Percentiles rank a stretch among this genome's conserved stretches.
These are phyloP conservation scores for Polypterus bichir DNA, from an alignment of 2,113 vertebrate genomes.

Conservation along the genomic window DNA sequence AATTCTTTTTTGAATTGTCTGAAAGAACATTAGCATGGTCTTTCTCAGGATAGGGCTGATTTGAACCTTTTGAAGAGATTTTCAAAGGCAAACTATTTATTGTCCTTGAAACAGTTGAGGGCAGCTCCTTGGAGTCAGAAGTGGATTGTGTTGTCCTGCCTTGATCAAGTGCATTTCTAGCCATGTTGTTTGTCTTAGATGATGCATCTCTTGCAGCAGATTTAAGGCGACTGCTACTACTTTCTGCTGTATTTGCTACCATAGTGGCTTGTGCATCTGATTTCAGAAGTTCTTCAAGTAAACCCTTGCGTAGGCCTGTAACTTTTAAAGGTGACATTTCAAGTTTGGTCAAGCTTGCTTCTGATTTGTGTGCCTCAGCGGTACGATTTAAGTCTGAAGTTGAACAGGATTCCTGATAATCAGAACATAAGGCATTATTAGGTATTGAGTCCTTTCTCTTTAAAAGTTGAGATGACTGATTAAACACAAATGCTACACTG, in stretches of 20 bases:
- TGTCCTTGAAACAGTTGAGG: not conserved
- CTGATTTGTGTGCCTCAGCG: not conserved
- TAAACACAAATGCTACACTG: not conserved
- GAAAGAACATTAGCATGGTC: not conserved
- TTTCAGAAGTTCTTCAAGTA: constrained; percentile 4
- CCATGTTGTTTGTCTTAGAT: not conserved
- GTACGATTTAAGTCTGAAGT: not conserved
- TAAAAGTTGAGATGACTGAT: not conserved
- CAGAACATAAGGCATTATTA: not conserved
- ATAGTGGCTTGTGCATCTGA: not conserved
- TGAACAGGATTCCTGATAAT: not conserved
- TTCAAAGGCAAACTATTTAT: not conserved
- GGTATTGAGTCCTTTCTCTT: not conserved
- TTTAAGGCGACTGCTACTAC: too few relatives aligned
- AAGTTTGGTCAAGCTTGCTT: constrained; percentile 1
- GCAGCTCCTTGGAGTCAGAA: not conserved
- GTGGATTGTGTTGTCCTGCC: constrained; percentile 2
- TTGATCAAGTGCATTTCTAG: not conserved
- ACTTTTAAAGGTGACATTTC: constrained; percentile 12
- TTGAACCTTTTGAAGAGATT: constrained; percentile 3
- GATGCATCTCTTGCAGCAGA: too few relatives aligned
- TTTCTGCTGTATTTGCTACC: too few relatives aligned
- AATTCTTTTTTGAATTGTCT: too few relatives aligned
- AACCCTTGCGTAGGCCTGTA: not conserved
- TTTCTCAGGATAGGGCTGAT: constrained; percentile 15